Evolutionary conservation across 2,888 invertebrate species (phyloP).

Genomic region (Stramonita haemastoma): DNA sequence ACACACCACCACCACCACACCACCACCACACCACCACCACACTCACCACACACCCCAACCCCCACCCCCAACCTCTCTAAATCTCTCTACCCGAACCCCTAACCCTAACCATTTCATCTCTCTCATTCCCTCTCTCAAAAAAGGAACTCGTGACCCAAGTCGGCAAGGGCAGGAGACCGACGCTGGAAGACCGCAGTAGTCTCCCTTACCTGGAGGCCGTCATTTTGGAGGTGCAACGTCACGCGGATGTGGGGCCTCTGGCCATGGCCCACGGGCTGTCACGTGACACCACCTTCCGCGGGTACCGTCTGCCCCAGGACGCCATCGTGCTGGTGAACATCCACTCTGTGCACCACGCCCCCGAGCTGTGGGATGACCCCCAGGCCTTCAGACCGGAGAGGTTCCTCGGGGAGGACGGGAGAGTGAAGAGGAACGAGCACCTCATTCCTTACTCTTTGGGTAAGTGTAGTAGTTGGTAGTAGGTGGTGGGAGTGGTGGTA

Average conservation of each 20-base stretch:
- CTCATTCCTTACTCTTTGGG: constrained; percentile 46
- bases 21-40: neutral
- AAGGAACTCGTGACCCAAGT: constrained; percentile 41
- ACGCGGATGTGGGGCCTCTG: constrained; percentile 43
- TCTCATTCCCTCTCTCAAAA: neutral
- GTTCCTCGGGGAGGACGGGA: constrained; percentile 35
- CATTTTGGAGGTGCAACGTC: constrained; percentile 42
- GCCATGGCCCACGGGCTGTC: constrained; percentile 36
- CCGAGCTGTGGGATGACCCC: constrained; percentile 38
- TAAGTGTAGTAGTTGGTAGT: neutral
- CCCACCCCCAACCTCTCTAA: neutral
- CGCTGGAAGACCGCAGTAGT: constrained; percentile 17
- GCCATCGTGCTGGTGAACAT: constrained; percentile 38
- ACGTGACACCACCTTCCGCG: constrained; percentile 28
- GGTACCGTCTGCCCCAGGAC: constrained; percentile 43
- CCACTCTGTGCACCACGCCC: constrained; percentile 44
- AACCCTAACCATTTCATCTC: neutral
- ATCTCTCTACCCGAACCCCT: neutral
- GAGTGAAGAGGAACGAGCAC: constrained; percentile 18
- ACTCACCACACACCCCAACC: neutral
- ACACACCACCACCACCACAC: no score
- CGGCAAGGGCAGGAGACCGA: constrained; percentile 31
- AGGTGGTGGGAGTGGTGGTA: neutral
- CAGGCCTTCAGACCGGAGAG: constrained; percentile 47
- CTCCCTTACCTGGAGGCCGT: constrained; percentile 42